Base-by-base conservation (phyloP, 2,113 vertebrate genomes). In the Brachirus orientalis region DNA sequence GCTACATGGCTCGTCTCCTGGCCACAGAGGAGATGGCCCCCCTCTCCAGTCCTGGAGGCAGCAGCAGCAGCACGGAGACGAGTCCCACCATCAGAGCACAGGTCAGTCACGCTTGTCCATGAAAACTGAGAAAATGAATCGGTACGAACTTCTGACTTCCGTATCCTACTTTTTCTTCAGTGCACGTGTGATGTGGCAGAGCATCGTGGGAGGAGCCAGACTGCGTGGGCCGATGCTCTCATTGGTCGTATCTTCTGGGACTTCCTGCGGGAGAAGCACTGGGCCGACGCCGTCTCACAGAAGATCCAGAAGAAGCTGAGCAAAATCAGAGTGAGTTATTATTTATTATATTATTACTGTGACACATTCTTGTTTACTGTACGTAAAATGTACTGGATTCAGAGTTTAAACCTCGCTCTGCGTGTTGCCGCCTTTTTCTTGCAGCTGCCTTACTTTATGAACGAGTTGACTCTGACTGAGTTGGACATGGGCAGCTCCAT, bases 281-380 rank as follows among this genome's bases (percentile, higher is more conserved):
- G 95, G 95, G 88, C 92, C 0, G 91, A 95, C 59, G 83, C 89
- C 9, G 93, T 96, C 51, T 92, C 94, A 64, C 77, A 63, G 78
- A 97, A 96, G 85, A 95, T 97, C 75, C 96, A 97, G 90, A 94
- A 94, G 89, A 97, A 96, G 83, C 52, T 97, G 67, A 94, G 94
- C 89, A 96, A 94, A 90, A 97, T 97, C 83, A 93, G 92, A 93
- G 96, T 96, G 80, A 64, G 92, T n/a, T n/a, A n/a, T n/a, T n/a
- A n/a, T n/a, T n/a, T n/a, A n/a, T n/a, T n/a, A n/a, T n/a, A n/a
- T n/a, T n/a, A n/a, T n/a, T n/a, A n/a, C n/a, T n/a, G n/a, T n/a
- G n/a, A n/a, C n/a, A n/a, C n/a, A n/a, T n/a, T n/a, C n/a, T n/a
- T n/a, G n/a, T n/a, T n/a, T n/a, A n/a, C n/a, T n/a, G n/a, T n/a